Conservation (phyloP, 2,888 invertebrate species). For the Pachymerium ferrugineum region DNA sequence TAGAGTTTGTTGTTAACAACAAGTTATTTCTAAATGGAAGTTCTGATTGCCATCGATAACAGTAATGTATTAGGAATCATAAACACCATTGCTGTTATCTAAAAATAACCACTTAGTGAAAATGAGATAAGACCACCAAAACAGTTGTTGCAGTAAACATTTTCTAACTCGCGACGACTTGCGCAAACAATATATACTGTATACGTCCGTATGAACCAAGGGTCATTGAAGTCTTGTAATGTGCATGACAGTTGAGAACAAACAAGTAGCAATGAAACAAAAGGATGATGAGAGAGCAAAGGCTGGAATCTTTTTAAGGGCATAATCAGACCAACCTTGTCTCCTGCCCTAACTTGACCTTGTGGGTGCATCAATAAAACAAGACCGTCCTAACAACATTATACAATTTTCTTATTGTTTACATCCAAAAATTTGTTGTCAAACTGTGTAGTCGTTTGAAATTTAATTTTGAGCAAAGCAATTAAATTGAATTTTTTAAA, state of each 20-base stretch:
- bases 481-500: too few species aligned
- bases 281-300: conserved; percentile 22
- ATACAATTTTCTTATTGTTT: too few species aligned
- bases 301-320: not conserved
- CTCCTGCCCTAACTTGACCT: conserved; percentile 10
- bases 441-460: too few species aligned
- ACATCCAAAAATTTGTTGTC: too few species aligned
- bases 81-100: not conserved
- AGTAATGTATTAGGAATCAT: not conserved
- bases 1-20: too few species aligned
- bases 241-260: conserved; percentile 14
- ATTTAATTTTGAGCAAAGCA: too few species aligned
- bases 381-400: too few species aligned
- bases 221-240: not conserved
- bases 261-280: conserved; percentile 20
- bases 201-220: not conserved
- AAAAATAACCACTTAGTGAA: not conserved
- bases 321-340: conserved; percentile 16
- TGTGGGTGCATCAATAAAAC: not conserved
- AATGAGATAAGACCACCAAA: not conserved
- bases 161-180: not conserved
- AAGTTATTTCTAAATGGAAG: too few species aligned
- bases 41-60: too few species aligned
- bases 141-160: not conserved
- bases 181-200: not conserved